Percentiles rank a stretch among this genome's conserved stretches.
phyloP scores from a whole-genome alignment of 2,888 invertebrate species.

The Drosophila pseudotalamancana region DNA sequence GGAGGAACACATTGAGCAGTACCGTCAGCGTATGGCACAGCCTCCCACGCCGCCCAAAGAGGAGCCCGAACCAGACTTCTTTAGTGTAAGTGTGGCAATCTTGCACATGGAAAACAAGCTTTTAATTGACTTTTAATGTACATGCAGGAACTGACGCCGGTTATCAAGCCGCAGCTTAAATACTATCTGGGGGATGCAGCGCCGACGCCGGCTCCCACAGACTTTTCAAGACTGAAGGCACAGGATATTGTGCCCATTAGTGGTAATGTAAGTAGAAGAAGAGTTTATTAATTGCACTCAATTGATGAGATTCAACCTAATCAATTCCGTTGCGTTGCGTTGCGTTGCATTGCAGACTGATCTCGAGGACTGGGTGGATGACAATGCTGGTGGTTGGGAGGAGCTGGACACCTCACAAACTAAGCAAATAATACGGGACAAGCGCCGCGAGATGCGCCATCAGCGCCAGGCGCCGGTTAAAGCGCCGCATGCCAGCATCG shows the following conservation, averaged over 20 bases:
- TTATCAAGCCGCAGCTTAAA: conserved; percentile 87
- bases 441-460: conserved; percentile 82
- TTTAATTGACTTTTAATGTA: neutral
- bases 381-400: conserved; percentile 85
- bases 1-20: conserved; percentile 88
- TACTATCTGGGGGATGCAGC: conserved; percentile 84
- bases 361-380: conserved; percentile 86
- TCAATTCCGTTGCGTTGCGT: no score
- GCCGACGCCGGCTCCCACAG: conserved; percentile 53
- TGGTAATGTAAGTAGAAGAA: conserved; percentile 81
- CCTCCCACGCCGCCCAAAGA: conserved; percentile 83
- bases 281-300: no score
- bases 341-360: conserved; percentile 84
- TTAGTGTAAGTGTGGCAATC: conserved; percentile 83
- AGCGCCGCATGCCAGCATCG: conserved; percentile 48
- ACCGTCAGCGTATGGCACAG: conserved; percentile 85
- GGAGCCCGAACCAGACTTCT: conserved; percentile 86
- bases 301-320: no score
- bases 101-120: neutral
- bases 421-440: conserved; percentile 83
- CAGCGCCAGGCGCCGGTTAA: conserved; percentile 73
- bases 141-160: conserved; percentile 87
- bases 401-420: conserved; percentile 84
- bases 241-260: conserved; percentile 84
- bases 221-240: conserved; percentile 85